These are phyloP conservation scores for Chrysolina haemoptera DNA, from an alignment of 2,888 invertebrate species.

Conservation along the genomic window DNA sequence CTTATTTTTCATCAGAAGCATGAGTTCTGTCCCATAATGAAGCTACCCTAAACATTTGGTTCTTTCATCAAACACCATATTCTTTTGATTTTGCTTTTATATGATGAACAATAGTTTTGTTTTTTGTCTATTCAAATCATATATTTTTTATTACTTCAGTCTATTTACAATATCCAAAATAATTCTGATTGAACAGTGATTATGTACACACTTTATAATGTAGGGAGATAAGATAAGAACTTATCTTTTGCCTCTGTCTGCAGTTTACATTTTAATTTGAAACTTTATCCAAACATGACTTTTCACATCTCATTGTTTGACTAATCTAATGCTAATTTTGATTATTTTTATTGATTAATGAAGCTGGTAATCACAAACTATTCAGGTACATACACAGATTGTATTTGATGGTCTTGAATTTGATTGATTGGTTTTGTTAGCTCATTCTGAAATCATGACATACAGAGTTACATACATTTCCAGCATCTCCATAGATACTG, in stretches of 20 bases:
- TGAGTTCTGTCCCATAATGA: no score
- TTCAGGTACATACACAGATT: not conserved
- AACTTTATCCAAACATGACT: not conserved
- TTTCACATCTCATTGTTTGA: no score
- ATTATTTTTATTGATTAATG: not conserved
- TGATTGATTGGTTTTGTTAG: no score
- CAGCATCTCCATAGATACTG: no score
- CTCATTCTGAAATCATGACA: no score
- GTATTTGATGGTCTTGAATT: no score
- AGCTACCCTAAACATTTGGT: not conserved
- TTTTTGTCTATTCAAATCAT: not conserved
- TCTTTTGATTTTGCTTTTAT: not conserved
- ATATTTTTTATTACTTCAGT: not conserved
- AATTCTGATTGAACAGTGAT: not conserved
- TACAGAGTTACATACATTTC: no score
- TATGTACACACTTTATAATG: not conserved
- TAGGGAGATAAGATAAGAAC: not conserved
- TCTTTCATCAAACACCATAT: not conserved
- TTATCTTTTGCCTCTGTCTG: not conserved
- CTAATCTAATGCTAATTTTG: no score
- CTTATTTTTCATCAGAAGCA: no score
- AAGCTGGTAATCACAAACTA: not conserved
- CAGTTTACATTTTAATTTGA: not conserved
- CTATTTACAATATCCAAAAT: not conserved
- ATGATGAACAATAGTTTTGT: not conserved